These are phyloP conservation scores for Zosterops japonicus DNA, from an alignment of 2,113 vertebrate genomes.

Conservation along the genomic window DNA sequence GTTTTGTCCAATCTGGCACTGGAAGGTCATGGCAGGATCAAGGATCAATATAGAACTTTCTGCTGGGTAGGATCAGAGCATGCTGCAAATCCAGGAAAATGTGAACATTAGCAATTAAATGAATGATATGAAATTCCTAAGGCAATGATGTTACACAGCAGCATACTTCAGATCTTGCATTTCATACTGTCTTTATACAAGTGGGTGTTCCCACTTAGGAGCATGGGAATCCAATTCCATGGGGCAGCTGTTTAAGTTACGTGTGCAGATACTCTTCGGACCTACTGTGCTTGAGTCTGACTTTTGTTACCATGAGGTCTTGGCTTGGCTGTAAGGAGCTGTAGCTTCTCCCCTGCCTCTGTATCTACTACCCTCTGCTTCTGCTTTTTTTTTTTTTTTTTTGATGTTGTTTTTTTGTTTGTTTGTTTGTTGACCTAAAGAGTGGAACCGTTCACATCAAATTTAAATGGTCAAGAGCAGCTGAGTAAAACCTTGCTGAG, in stretches of 20 bases:
- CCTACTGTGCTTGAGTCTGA: background rate
- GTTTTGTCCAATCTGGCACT: background rate
- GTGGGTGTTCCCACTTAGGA: background rate
- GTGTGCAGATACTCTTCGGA: background rate
- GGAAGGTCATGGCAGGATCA: background rate
- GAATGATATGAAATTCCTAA: background rate
- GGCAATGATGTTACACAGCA: background rate
- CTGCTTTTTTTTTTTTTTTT: background rate
- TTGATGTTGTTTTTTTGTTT: background rate
- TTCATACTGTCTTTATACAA: background rate
- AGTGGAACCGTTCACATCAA: background rate
- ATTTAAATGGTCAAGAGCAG: background rate
- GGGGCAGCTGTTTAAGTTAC: background rate
- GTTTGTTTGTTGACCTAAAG: background rate
- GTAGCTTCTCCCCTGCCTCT: background rate
- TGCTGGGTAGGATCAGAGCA: background rate
- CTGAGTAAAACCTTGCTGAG: background rate
- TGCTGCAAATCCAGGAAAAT: background rate
- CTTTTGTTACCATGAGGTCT: fast-evolving
- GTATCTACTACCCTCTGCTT: background rate
- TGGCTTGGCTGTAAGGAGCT: background rate
- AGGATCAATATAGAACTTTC: background rate
- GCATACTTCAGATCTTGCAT: background rate
- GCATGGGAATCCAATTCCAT: background rate
- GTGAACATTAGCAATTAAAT: background rate